Base-by-base conservation (phyloP, 2,797 vertebrate species). In the Takifugu rubripes region DNA sequence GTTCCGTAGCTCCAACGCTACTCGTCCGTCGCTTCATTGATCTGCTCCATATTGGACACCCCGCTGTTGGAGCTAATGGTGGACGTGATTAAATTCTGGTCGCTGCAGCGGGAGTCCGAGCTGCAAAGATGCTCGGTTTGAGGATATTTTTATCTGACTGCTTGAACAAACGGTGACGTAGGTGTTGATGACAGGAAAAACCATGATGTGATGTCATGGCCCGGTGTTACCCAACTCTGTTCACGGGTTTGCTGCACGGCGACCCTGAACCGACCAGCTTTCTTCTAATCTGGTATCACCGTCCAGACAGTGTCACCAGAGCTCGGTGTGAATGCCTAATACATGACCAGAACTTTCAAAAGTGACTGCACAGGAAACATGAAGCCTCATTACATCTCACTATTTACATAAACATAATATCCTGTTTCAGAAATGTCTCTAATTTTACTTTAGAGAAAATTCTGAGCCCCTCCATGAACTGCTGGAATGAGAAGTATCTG, bases 1-100 rank as follows among this genome's bases (percentile, higher is more conserved):
- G 11, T 40, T 83, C 43, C 69, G 24, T 64, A 54, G 49, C 66
- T 58, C 56, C 49, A 29, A 54, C 62, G 50, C 26, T 24, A 48
- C 59, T 40, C 42, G 59, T 52, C 50, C 56, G 44, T 49, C 64
- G 56, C 56, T 50, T 61, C 42, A 6, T 64, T 56, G 70, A 66
- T 70, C 66, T 68, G 69, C 61, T 70, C 54, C 40, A 42, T 54
- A 68, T 70, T 71, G 72, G 69, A 33, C 72, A 3, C 56, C 67
- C 78, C 17, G 61, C 74, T 53, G 66, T 72, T 78, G 72, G 66
- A 70, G 75, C 74, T 82, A 72, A 83, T 72, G 56, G 66, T 6
- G 59, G 77, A 77, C 70, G 75, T 84, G 79, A 88, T 88, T 85
- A 83, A 76, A 79, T 76, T 61, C 66, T 4, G 50, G 52, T 70